These are phyloP conservation scores for Cyanoramphus novaezelandiae DNA, from an alignment of 2,113 vertebrate species.

Conservation along the genomic window DNA sequence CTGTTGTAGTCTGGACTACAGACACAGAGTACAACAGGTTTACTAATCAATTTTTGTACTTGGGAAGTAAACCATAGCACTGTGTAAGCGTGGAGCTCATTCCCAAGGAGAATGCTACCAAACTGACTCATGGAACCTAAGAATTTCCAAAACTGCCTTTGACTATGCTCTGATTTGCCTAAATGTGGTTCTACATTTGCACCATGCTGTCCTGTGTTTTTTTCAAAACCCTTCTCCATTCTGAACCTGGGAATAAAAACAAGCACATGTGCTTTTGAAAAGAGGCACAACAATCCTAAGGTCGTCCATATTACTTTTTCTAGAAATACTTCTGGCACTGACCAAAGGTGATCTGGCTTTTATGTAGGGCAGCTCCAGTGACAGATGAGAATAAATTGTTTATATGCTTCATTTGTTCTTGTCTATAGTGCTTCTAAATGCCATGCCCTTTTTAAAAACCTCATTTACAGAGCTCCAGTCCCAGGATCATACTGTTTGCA, in stretches of 20 bases:
- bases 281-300: neutral
- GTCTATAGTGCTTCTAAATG: neutral
- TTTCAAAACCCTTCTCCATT: neutral
- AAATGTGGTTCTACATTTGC: neutral
- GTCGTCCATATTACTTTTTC: neutral
- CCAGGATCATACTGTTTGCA: neutral
- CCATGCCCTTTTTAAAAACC: neutral
- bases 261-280: neutral
- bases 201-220: neutral
- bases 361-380: neutral
- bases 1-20: neutral
- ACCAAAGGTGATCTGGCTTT: neutral
- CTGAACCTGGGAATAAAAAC: neutral
- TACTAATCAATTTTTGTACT: neutral
- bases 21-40: neutral
- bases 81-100: neutral
- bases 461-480: neutral
- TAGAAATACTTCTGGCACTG: neutral
- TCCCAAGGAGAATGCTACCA: neutral
- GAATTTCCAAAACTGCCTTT: neutral
- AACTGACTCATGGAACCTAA: neutral
- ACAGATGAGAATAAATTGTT: neutral
- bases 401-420: neutral
- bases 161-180: neutral
- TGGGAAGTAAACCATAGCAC: neutral